Evolutionary conservation across 2,113 vertebrate genomes (phyloP), one percentile per base, ranked within the genome.

Genomic region (Engystomops pustulosus): DNA sequence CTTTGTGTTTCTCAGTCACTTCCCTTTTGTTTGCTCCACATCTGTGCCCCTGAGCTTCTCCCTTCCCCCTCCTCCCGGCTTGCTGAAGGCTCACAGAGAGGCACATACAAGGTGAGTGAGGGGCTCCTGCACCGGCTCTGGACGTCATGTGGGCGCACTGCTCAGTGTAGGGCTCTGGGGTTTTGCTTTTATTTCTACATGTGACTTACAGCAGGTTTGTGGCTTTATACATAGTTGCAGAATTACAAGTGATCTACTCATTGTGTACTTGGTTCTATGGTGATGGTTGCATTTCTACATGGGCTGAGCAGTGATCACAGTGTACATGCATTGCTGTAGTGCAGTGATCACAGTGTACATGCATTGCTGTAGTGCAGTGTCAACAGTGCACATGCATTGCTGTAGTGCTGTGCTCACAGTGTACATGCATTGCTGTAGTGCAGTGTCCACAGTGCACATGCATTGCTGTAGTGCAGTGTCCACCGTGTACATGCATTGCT

Each of bases 21-120:
- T 83, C 60, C 60, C 60, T 83, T 78, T 78, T 83, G 51, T 86
- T 86, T 78, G 79, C 84, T 85, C 78, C 78, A 80, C 79, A 75
- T 76, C 78, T 80, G 58, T 85, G 55, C 32, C 70, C 45, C 79
- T 34, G 51, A 41, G 41, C 70, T 67, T 15, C 65, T 77, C 62
- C 60, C 80, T 41, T 36, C 38, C 80, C 77, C 67, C 67, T 58
- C 53, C 58, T 34, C 71, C 49, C 51, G 44, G 18, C 20, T 38
- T 67, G 70, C 70, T 32, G 70, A 60, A 47, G 71, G 58, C 53
- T 47, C 81, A 41, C 25, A 67, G 67, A 71, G 81, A 23, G 53
- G 72, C 81, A 25, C 55, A 83, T 45, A 84, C 72, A 84, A 84
- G 81, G 81, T 81, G 53, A 84, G 86, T 60, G 47, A 44, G 30